A percentile compares a stretch with the other conserved stretches of the same genome.
Conservation (phyloP, 2,888 invertebrate genomes). For the Spodoptera exigua region DNA sequence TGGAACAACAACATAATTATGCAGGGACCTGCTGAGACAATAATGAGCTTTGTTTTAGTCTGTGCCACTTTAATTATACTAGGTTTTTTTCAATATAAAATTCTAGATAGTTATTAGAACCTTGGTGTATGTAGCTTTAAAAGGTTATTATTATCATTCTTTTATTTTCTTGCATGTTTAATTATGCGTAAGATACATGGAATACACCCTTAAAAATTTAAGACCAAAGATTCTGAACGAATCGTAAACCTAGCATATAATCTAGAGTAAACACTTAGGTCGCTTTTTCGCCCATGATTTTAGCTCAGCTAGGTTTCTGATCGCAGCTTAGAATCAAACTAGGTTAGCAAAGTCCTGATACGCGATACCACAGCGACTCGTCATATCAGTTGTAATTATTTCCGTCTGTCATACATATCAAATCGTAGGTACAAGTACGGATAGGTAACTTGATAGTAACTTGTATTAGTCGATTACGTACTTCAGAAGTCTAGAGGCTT, state of each 20-base stretch:
- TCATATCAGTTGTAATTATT: slow-evolving; percentile 52
- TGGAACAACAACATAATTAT: slow-evolving; percentile 13
- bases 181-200: too few relatives aligned
- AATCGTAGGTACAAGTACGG: slow-evolving; percentile 13
- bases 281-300: slow-evolving; percentile 29
- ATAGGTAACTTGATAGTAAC: slow-evolving; percentile 39
- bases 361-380: slow-evolving; percentile 36
- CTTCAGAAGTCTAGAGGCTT: slow-evolving; percentile 7
- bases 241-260: too few relatives aligned
- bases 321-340: slow-evolving; percentile 44
- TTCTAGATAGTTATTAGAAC: too few relatives aligned
- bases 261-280: slow-evolving; percentile 31
- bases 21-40: slow-evolving; percentile 10
- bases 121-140: background rate
- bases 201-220: too few relatives aligned
- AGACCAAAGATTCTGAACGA: too few relatives aligned
- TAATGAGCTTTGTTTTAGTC: slow-evolving; percentile 5
- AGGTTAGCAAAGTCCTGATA: slow-evolving; percentile 52
- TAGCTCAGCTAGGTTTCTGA: slow-evolving; percentile 20
- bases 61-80: background rate
- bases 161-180: too few relatives aligned
- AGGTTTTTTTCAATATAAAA: too few relatives aligned
- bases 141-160: background rate
- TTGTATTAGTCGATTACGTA: slow-evolving; percentile 43
- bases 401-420: slow-evolving; percentile 43